Evolutionary conservation across 2,888 invertebrate species (phyloP), one percentile per base, ranked within the genome.

Genomic region (Thereva unica): DNA sequence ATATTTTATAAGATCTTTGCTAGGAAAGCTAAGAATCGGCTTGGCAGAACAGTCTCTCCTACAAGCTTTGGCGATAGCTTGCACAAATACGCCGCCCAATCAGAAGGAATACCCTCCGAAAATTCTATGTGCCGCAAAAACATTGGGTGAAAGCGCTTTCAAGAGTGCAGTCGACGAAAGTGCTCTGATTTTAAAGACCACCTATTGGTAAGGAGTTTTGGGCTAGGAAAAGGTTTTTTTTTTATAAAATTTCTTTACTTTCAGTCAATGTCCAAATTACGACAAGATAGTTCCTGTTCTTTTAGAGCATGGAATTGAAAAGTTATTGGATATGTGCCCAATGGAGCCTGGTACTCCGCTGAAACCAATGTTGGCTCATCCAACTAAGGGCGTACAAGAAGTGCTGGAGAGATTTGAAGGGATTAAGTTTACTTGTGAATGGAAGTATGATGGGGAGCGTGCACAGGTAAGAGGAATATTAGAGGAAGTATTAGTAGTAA

Each of bases 391-490:
- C 3, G 91, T 98, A 1, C 86, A 88, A 70, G 96, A 97, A 78
- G 91, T 97, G 4, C 81, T 97, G 64, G 85, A 87, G 68, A 85
- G 86, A 67, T 94, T 95, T 81, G 93, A 93, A 68, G 89, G 90
- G 9, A 85, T 91, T 71, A 86, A 88, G 74, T 98, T 99, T 79
- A 97, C 97, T 0, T 98, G 98, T 79, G 99, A 99, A 83, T 99
- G 91, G 88, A 99, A 99, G 80, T 99, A 99, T 80, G 99, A 99
- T 81, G 99, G 99, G 0, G 99, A 99, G 84, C 85, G 99, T 74
- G 98, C 97, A 0, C 98, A 97, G 85, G 89, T 93, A 64, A 4
- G n/a, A 37, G 37, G 10, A 7, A 8, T 23, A 35, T n/a, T 8
- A 9, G 5, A 7, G 8, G 8, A 10, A 9, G 7, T 37, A 9